phyloP scores from a whole-genome alignment of 1,140 invertebrate species.

The Colletes latitarsis region DNA sequence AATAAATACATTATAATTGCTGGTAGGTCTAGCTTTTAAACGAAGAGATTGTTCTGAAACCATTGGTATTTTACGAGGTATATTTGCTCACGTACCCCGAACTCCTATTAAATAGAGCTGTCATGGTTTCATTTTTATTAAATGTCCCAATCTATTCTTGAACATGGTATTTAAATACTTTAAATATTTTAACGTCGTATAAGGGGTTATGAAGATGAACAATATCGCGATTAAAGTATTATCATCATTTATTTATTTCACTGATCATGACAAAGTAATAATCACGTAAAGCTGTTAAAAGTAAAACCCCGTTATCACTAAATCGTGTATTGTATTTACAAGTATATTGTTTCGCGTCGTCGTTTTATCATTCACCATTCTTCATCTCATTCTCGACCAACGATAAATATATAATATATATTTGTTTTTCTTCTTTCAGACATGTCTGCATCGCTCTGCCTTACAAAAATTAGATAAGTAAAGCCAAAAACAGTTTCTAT shows the following conservation, averaged over 20 bases:
- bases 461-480: slow-evolving; percentile 58
- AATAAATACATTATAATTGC: too few species aligned
- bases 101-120: too few species aligned
- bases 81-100: too few species aligned
- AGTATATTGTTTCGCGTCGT: slow-evolving; percentile 58
- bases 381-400: slow-evolving; percentile 53
- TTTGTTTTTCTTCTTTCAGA: slow-evolving; percentile 27
- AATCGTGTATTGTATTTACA: slow-evolving; percentile 73
- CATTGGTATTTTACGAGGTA: too few species aligned
- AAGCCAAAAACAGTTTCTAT: slow-evolving; percentile 54
- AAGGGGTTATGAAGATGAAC: too few species aligned
- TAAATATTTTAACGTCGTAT: too few species aligned
- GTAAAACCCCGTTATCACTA: slow-evolving; percentile 75
- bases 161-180: too few species aligned
- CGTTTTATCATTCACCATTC: slow-evolving; percentile 24
- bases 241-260: slow-evolving; percentile 79
- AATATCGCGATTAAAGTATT: slow-evolving; percentile 24
- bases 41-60: too few species aligned
- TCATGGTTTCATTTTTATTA: too few species aligned
- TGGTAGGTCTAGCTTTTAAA: too few species aligned
- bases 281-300: slow-evolving; percentile 78
- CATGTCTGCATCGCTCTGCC: slow-evolving; percentile 38
- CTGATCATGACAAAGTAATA: slow-evolving; percentile 77
- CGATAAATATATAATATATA: slow-evolving; percentile 67
- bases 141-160: too few species aligned